A percentile compares a stretch with the other conserved stretches of the same genome.
These are phyloP conservation scores for Halichoerus grypus DNA, from an alignment of 2,113 vertebrate species.

Conservation along the genomic window DNA sequence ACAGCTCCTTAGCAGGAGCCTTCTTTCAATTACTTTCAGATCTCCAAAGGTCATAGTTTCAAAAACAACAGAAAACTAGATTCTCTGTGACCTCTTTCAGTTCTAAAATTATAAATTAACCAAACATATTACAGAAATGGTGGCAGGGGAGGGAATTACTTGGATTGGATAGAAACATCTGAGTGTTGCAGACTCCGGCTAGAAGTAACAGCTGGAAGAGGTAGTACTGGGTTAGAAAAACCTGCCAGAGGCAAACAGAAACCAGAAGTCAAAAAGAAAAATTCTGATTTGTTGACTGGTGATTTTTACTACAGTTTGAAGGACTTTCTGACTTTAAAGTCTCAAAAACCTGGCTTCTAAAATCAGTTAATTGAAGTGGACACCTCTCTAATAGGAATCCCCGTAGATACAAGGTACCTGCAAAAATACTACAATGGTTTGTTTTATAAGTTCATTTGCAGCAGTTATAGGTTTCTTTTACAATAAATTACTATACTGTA, in stretches of 20 bases:
- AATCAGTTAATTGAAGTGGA: background rate
- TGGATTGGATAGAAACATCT: background rate
- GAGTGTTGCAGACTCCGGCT: background rate
- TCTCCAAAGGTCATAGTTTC: background rate
- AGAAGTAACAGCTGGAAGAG: background rate
- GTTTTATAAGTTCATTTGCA: slow-evolving; percentile 55
- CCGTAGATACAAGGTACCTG: background rate
- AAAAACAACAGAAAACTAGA: background rate
- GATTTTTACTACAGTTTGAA: background rate
- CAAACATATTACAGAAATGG: background rate
- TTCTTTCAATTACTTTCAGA: background rate
- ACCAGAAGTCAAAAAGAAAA: slow-evolving; percentile 46
- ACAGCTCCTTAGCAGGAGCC: background rate
- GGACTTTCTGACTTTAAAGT: background rate
- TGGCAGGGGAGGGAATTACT: background rate
- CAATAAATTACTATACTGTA: background rate
- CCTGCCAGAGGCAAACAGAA: background rate
- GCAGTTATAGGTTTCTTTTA: slow-evolving; percentile 26
- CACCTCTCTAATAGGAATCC: slow-evolving; percentile 30
- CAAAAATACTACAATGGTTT: background rate
- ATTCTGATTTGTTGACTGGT: slow-evolving; percentile 36
- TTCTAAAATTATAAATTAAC: background rate
- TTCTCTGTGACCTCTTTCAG: background rate
- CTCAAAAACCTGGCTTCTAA: slow-evolving; percentile 27
- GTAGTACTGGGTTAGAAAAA: background rate